Base-by-base conservation (phyloP, 1,140 invertebrate species). In the Drosophila tani region DNA sequence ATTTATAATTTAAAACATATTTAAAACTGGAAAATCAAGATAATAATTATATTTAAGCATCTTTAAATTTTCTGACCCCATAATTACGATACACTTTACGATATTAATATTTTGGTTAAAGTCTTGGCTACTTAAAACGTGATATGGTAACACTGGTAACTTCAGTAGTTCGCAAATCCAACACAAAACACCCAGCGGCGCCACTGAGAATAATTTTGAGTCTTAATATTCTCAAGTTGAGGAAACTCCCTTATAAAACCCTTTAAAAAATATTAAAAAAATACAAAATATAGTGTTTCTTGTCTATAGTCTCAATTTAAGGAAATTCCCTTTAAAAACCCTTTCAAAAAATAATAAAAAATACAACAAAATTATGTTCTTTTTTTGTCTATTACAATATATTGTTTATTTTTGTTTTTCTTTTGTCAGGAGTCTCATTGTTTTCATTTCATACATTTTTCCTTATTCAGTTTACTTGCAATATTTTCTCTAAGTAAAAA, bases 401-500 rank as follows among this genome's bases (percentile, higher is more conserved):
- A 45, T 60, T 56, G 79, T 88, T 79, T 74, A 67, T 70, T 78
- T 82, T 82, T 80, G 69, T 87, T 59, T 82, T 64, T 78, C 62
- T 45, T 75, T 55, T 55, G 73, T 86, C 78, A 85, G 81, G 74
- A 87, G 84, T 87, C 84, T 87, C 77, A 87, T 73, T 88, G 84
- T 87, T 87, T 87, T 88, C 84, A 88, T 81, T 88, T 88, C 74
- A 83, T 82, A 79, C 80, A 86, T 76, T 67, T 79, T 51, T 14
- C 53, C 53, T 69, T 69, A 53, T 71, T 81, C 57, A 79, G 47
- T 73, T 62, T 58, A 50, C 9, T 62, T 74, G 69, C 49, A 87
- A 87, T 88, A 87, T 90, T 87, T 87, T 88, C 73, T 69, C 84
- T 87, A 87, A 81, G 82, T 87, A 87, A 87, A 87, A 87, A 87